These are phyloP conservation scores for Torymus texanus DNA, from an alignment of 2,888 invertebrate species.

Conservation along the genomic window DNA sequence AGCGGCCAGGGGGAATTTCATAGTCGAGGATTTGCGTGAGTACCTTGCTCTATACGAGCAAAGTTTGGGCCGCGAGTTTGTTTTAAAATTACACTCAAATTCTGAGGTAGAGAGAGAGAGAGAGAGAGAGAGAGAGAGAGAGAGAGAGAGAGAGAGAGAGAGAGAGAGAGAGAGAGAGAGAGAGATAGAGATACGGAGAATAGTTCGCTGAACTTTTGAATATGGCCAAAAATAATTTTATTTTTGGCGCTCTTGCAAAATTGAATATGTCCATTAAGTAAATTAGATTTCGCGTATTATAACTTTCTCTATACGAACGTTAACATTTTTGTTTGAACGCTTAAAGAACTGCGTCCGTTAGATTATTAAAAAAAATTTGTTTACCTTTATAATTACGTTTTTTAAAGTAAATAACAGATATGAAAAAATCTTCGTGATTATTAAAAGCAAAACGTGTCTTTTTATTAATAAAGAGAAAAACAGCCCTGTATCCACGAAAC, in stretches of 20 bases:
- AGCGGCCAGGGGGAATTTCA: background rate
- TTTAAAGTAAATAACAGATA: no score
- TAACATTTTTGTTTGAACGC: no score
- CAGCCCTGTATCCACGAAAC: background rate
- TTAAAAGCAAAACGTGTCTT: no score
- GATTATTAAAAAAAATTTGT: no score
- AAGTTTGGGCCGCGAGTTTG: background rate
- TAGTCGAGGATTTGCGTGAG: constrained; percentile 15
- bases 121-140: background rate
- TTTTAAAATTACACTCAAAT: constrained; percentile 4
- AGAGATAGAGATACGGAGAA: background rate
- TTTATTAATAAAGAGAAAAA: no score
- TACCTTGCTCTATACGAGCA: background rate
- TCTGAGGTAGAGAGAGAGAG: background rate
- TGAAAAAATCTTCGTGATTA: no score
- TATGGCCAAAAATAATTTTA: background rate
- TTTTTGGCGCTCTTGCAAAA: background rate
- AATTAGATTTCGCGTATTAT: no score
- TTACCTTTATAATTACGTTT: no score
- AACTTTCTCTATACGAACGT: no score
- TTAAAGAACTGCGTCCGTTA: no score
- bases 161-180: background rate
- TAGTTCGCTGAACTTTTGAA: background rate
- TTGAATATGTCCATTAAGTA: no score
- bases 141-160: background rate